phyloP scores from a whole-genome alignment of 2,888 invertebrate species.

The Cheilosia vulpina region DNA sequence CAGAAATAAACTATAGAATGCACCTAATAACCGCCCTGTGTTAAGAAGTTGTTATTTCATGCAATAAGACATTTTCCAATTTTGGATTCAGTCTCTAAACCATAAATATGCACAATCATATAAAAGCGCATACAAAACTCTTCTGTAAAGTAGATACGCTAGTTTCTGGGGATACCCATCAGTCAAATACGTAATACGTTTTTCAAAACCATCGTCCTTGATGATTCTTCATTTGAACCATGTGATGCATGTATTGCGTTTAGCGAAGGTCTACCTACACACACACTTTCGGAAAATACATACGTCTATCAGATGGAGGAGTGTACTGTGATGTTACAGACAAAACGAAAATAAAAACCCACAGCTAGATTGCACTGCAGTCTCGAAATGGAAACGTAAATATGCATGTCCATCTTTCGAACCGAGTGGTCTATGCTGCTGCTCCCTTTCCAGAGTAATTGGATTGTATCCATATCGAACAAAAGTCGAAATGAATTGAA shows the following conservation, averaged over 20 bases:
- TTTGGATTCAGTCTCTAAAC: no score
- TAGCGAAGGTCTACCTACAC: background rate
- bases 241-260: background rate
- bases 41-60: no score
- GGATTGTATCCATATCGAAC: conserved; percentile 65
- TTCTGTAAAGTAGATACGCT: no score
- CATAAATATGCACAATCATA: no score
- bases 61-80: no score
- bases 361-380: conserved; percentile 3
- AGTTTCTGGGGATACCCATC: no score
- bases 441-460: conserved; percentile 48
- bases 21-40: no score
- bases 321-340: background rate
- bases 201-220: background rate
- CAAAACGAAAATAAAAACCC: background rate
- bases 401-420: conserved; percentile 44
- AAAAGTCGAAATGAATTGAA: conserved; percentile 70
- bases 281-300: background rate
- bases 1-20: no score
- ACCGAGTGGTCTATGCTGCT: conserved; percentile 8
- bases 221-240: background rate
- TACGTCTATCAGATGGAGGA: no score
- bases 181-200: background rate
- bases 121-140: no score
- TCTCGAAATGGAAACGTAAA: conserved; percentile 52